Base-by-base conservation (phyloP, 37 sponge, comb jelly and placozoan genomes). In the Haliclona indistincta region DNA sequence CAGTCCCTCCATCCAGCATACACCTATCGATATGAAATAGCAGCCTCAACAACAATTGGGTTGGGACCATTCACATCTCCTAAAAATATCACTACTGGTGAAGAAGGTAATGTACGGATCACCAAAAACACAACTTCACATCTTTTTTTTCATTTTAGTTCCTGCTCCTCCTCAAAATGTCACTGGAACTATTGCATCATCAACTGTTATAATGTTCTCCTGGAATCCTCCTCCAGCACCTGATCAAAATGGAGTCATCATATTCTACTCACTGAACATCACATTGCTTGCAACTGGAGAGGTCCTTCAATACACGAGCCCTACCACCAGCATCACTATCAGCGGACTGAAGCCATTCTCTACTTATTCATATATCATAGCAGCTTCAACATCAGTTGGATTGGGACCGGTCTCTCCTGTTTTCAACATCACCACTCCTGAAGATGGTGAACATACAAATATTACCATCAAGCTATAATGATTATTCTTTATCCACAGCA, bases 161-260 rank as follows among this genome's bases (percentile, higher is more conserved):
- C 28, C 67, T 15, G 56, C 41, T 52, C 78, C 78, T 0, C 78
- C 78, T 52, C 54, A 45, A n/a, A 33, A 65, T 34, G 20, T 77
- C 38, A 53, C 26, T 36, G 41, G 40, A 47, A 38, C 37, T 33
- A 20, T 36, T 0, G 37, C 4, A 0, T 65, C 66, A 35, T 51
- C 78, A 1, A 49, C 78, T 28, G 0, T 36, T 45, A 23, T 77
- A 42, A 54, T 22, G 7, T 52, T 77, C 53, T 2, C 4, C n/a
- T 77, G 78, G 78, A 64, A 49, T 25, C 67, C 78, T 33, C 78
- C 78, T 26, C 76, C 76, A 8, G 36, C 51, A 34, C 2, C 22
- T 2, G 68, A 37, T 10, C 19, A 51, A 35, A 65, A 77, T 53
- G 78, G 78, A 2, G 56, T 36, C 67, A 33, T 77, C 15, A 49